Evolutionary conservation across 1,140 invertebrate species (phyloP).

Genomic region (Rhyzopertha dominica): DNA sequence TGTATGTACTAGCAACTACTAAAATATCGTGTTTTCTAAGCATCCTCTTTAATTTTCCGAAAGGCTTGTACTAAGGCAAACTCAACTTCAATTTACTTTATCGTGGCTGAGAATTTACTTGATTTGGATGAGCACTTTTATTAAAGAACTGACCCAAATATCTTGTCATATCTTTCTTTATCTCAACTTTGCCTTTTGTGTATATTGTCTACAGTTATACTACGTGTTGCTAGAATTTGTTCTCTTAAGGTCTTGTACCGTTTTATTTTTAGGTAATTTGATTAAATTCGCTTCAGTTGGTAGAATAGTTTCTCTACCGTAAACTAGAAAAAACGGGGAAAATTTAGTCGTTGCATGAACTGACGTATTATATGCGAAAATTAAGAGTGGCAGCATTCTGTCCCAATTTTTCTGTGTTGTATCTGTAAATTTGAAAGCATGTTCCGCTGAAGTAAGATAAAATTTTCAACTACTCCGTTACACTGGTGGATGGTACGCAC

Average conservation of each 20-base stretch:
- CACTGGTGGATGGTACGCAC: constrained; percentile 36
- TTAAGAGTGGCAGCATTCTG: constrained; percentile 16
- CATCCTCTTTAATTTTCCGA: too few relatives aligned
- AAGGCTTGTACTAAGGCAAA: too few relatives aligned
- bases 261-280: not conserved
- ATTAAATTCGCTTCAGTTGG: constrained; percentile 20
- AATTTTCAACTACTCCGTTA: constrained; percentile 37
- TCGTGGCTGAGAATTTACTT: too few relatives aligned
- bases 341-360: constrained; percentile 22
- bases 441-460: constrained; percentile 31
- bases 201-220: constrained; percentile 17
- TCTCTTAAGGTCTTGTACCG: constrained; percentile 12
- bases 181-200: constrained; percentile 8
- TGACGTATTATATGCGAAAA: constrained; percentile 24
- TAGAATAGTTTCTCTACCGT: constrained; percentile 20
- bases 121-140: too few relatives aligned
- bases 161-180: constrained; percentile 20
- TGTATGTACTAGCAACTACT: too few relatives aligned
- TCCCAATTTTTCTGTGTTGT: constrained; percentile 25
- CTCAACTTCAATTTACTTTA: too few relatives aligned
- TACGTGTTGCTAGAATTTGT: constrained; percentile 11
- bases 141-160: too few relatives aligned
- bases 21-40: too few relatives aligned
- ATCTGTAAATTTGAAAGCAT: constrained; percentile 21
- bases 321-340: constrained; percentile 18